Evolutionary conservation across 1,140 invertebrate species (phyloP).

Genomic region (Drosophila funebris): DNA sequence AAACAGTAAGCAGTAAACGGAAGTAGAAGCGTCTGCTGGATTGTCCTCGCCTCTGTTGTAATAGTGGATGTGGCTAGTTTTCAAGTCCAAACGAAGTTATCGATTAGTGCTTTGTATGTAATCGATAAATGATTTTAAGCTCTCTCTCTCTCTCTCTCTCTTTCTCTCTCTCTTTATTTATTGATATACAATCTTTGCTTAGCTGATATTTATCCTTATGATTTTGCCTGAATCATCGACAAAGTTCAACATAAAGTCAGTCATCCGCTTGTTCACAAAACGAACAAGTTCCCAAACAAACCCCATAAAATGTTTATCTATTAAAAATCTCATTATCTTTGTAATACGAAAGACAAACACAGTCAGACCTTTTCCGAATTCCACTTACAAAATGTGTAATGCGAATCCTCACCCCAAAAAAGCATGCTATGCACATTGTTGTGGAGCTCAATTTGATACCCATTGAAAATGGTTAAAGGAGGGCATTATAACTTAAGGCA

Average conservation of each 20-base stretch:
- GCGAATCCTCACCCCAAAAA: neutral
- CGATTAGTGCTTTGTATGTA: neutral
- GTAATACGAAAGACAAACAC: neutral
- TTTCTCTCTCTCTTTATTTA: no score
- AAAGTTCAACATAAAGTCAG: neutral
- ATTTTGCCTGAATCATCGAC: neutral
- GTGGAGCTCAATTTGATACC: neutral
- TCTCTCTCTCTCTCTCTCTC: no score
- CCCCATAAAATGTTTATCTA: neutral
- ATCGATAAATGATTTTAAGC: neutral
- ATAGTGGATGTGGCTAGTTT: neutral
- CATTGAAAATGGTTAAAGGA: neutral
- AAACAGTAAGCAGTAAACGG: neutral
- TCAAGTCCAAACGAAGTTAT: neutral
- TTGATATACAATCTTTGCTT: no score
- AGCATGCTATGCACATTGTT: neutral
- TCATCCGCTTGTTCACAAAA: no score
- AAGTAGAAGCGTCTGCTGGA: neutral
- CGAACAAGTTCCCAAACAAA: neutral
- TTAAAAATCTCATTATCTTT: conserved; percentile 1
- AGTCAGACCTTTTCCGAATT: neutral
- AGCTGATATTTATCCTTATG: neutral
- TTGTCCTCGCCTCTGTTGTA: neutral
- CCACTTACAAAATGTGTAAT: neutral
- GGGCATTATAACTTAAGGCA: no score